These are phyloP conservation scores for Drosophila kurseongensis DNA, from an alignment of 1,140 invertebrate species.

Conservation along the genomic window DNA sequence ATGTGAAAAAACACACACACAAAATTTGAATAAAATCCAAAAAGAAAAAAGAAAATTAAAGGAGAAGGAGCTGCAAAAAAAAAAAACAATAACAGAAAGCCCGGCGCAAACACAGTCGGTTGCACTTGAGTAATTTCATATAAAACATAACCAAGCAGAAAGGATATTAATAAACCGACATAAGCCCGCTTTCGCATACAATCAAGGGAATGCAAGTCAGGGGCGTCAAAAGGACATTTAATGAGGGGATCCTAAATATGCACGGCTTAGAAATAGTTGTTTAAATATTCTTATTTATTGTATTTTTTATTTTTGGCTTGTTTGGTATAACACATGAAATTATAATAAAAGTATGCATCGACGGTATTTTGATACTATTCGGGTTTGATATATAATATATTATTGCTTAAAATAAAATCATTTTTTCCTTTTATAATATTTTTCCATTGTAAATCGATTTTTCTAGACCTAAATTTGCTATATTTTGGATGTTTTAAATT, in stretches of 20 bases:
- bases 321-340: no score
- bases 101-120: conserved; percentile 74
- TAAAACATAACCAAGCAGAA: conserved; percentile 83
- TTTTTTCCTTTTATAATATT: no score
- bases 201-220: conserved; percentile 7
- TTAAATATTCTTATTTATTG: background rate
- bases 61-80: conserved; percentile 16
- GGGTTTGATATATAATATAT: no score
- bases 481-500: no score
- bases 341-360: no score
- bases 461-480: no score
- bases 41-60: conserved; percentile 25
- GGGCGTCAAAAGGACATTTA: conserved; percentile 14
- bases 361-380: no score
- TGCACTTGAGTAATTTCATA: conserved; percentile 84
- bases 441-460: no score
- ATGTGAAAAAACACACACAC: conserved; percentile 25
- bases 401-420: no score
- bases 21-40: conserved; percentile 39
- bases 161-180: conserved; percentile 84
- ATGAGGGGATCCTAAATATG: background rate
- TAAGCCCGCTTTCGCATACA: conserved; percentile 53
- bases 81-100: conserved; percentile 39
- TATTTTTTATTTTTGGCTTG: no score
- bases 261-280: background rate